Evolutionary conservation across 2,888 invertebrate genomes (phyloP).

Genomic region (Macrosiphum euphorbiae): DNA sequence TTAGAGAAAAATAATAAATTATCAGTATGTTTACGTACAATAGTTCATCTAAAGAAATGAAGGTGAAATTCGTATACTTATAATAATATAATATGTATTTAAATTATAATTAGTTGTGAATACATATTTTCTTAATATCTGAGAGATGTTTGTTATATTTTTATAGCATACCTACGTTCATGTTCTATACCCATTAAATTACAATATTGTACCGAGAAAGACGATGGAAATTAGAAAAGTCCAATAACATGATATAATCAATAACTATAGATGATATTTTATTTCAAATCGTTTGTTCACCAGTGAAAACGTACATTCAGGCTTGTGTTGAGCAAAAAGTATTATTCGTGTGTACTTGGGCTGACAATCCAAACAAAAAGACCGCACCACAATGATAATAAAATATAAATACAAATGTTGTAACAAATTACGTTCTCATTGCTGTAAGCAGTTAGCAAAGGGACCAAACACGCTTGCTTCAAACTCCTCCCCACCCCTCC

Average conservation of each 20-base stretch:
- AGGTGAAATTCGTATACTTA: neutral
- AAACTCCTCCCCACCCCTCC: neutral
- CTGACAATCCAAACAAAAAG: neutral
- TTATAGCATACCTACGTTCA: neutral
- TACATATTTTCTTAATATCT: neutral
- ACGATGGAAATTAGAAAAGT: neutral
- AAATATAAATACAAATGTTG: neutral
- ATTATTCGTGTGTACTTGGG: neutral
- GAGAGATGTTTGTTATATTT: neutral
- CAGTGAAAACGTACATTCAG: neutral
- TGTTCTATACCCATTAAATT: neutral
- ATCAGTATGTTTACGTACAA: neutral
- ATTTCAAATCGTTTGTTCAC: neutral
- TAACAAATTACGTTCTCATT: constrained; percentile 7
- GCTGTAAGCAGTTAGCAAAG: neutral
- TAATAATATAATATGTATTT: neutral
- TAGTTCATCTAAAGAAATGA: neutral
- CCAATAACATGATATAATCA: neutral
- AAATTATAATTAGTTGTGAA: neutral
- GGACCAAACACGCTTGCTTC: neutral
- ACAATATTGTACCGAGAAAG: neutral
- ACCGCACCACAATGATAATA: neutral
- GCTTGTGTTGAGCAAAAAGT: neutral
- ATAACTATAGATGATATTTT: neutral
- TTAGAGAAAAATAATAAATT: neutral